A percentile compares a stretch with the other conserved stretches of the same genome.
These are phyloP conservation scores for Serinus canaria DNA, from an alignment of 2,113 vertebrate genomes.

Conservation along the genomic window DNA sequence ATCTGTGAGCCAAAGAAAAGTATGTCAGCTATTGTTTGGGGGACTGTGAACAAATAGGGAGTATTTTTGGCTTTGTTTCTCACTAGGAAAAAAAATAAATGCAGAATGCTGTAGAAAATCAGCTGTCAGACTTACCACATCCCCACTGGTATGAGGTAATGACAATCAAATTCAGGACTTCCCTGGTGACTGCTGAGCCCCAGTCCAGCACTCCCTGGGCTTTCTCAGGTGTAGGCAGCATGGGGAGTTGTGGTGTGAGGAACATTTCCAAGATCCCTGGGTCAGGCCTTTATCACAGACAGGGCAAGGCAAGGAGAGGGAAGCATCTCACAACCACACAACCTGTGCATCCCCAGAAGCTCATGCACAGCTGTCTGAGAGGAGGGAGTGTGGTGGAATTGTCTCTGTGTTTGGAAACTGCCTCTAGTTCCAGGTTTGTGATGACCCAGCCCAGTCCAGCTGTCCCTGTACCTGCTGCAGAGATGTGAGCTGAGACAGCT, in stretches of 20 bases:
- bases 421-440: background rate
- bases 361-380: background rate
- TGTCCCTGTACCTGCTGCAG: background rate
- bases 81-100: background rate
- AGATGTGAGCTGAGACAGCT: background rate
- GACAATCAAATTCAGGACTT: background rate
- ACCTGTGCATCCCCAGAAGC: background rate
- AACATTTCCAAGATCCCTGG: background rate
- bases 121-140: background rate
- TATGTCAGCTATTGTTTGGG: background rate
- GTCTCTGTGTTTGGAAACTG: background rate
- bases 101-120: background rate
- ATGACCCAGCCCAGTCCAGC: fast-evolving
- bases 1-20: background rate
- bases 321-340: background rate
- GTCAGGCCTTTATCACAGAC: background rate
- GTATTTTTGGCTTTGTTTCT: background rate
- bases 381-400: background rate
- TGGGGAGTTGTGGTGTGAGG: background rate
- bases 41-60: background rate
- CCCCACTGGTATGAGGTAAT: background rate
- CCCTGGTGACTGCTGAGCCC: background rate
- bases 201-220: background rate
- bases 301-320: background rate
- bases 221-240: background rate